Percentiles rank a stretch among this genome's conserved stretches.
Evolutionary conservation across 2,797 vertebrate species (phyloP).

Genomic region (Lycodopsis pacificus): DNA sequence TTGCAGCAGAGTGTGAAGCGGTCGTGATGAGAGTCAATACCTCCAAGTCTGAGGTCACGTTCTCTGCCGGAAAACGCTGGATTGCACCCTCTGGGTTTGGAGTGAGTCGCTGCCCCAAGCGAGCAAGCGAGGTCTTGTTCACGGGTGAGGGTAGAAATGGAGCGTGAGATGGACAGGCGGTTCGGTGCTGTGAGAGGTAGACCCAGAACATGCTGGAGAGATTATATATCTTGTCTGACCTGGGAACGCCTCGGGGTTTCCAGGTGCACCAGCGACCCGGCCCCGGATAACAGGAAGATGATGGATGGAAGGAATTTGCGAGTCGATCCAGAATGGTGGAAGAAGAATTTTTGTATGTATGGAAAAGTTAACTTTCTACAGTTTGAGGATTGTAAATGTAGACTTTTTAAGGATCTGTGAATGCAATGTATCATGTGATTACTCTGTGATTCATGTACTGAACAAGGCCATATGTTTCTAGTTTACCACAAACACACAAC

Average conservation of each 20-base stretch:
- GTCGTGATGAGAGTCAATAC: background rate
- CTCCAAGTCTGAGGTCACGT: too few relatives aligned
- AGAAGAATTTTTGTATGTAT: too few relatives aligned
- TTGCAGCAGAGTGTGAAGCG: background rate
- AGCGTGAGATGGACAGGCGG: background rate
- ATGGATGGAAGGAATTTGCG: too few relatives aligned
- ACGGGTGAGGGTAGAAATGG: background rate
- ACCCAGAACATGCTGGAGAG: background rate
- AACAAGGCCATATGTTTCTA: conserved; percentile 24
- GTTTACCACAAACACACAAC: background rate
- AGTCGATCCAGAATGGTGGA: too few relatives aligned
- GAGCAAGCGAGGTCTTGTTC: background rate
- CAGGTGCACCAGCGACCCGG: too few relatives aligned
- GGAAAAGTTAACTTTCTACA: background rate
- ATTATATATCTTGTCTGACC: background rate
- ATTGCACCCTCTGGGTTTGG: background rate
- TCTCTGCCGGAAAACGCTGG: too few relatives aligned
- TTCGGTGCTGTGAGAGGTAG: background rate
- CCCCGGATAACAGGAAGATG: too few relatives aligned
- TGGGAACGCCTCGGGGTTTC: background rate
- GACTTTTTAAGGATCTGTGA: background rate
- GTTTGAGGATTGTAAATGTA: background rate
- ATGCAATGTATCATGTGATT: conserved; percentile 7
- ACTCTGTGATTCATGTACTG: conserved; percentile 6
- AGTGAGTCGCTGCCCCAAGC: background rate